Percentiles rank a stretch among this genome's conserved stretches.
Evolutionary conservation across 2,113 vertebrate species (phyloP).

Genomic region (Desmodus rotundus): DNA sequence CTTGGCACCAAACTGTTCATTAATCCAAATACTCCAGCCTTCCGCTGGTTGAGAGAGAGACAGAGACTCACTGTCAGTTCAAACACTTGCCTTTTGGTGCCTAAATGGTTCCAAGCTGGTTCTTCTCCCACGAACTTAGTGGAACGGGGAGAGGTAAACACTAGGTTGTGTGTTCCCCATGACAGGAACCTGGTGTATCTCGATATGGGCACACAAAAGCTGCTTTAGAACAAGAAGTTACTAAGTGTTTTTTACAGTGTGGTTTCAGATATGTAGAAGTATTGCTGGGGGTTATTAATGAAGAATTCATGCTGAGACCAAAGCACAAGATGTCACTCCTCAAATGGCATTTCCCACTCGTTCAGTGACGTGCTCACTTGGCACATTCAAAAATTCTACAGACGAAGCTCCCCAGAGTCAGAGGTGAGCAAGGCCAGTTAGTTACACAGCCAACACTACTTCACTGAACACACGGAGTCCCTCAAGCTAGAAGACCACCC

Average conservation of each 20-base stretch:
- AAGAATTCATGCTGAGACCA: background rate
- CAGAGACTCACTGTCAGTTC: background rate
- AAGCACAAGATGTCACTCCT: background rate
- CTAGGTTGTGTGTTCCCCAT: background rate
- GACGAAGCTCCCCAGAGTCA: background rate
- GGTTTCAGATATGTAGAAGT: background rate
- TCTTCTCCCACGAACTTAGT: conserved; percentile 31
- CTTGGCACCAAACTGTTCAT: conserved; percentile 50
- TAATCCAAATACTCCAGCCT: conserved; percentile 36
- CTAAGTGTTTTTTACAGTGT: background rate
- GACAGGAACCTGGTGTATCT: background rate
- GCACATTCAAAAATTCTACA: background rate
- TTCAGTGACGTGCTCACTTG: background rate
- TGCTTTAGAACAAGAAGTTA: background rate
- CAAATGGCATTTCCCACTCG: background rate
- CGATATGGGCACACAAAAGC: background rate
- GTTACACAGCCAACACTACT: background rate
- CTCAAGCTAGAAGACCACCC: background rate
- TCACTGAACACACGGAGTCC: background rate
- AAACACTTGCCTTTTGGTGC: conserved; percentile 13
- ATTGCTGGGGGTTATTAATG: background rate
- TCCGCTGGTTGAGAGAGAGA: background rate
- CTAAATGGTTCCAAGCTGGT: conserved; percentile 32
- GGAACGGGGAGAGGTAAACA: background rate
- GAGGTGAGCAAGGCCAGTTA: background rate